A percentile compares a stretch with the other conserved stretches of the same genome.
phyloP scores from a whole-genome alignment of 2,113 vertebrate genomes.

The Rattus rattus region DNA sequence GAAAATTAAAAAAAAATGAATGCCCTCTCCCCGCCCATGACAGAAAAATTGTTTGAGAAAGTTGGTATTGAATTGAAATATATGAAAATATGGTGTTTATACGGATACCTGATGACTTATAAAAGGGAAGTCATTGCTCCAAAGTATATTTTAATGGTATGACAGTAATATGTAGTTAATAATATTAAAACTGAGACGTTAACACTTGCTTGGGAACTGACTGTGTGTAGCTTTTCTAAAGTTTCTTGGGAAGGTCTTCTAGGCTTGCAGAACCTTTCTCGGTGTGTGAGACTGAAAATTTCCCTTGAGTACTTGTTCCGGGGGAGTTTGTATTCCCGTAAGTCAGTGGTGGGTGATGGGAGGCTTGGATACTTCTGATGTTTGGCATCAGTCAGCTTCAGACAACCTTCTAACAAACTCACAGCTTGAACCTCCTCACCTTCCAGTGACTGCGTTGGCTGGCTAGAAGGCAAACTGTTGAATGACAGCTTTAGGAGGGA shows the following conservation, averaged over 20 bases:
- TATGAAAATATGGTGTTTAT: background rate
- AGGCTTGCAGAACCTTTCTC: slow-evolving; percentile 36
- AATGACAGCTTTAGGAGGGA: slow-evolving; percentile 54
- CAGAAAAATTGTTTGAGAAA: background rate
- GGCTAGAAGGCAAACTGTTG: slow-evolving; percentile 67
- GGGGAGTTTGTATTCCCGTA: background rate
- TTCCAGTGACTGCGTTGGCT: slow-evolving; percentile 53
- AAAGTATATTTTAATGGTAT: slow-evolving; percentile 28
- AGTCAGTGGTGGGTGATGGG: slow-evolving; percentile 29
- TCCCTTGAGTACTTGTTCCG: slow-evolving; percentile 29
- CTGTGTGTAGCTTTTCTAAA: background rate
- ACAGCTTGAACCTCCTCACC: slow-evolving; percentile 71
- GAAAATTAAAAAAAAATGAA: background rate
- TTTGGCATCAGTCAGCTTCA: slow-evolving; percentile 43
- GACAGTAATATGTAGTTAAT: background rate
- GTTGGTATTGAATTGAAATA: background rate
- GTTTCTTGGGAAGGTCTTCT: background rate
- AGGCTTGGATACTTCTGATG: slow-evolving; percentile 60
- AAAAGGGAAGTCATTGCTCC: background rate
- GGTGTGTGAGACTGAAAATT: background rate
- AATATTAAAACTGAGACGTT: slow-evolving; percentile 23
- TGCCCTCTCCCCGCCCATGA: background rate
- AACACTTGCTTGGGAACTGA: background rate
- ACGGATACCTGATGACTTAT: background rate
- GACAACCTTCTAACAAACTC: slow-evolving; percentile 41